A percentile compares a stretch with the other conserved stretches of the same genome.
These are phyloP conservation scores for Thereva unica DNA, from an alignment of 2,888 invertebrate genomes.

Conservation along the genomic window DNA sequence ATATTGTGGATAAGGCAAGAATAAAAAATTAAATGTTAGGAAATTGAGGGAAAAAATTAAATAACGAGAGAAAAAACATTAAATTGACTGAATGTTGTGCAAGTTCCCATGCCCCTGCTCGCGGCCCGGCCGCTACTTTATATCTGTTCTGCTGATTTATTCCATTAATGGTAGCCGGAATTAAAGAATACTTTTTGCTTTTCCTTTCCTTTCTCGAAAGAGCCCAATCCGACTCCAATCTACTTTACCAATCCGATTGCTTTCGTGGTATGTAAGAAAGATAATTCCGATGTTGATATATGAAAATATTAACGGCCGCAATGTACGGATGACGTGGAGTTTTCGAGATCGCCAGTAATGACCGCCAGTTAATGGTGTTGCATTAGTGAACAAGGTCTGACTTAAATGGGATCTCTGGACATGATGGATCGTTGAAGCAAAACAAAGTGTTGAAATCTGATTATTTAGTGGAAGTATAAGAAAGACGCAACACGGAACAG, in stretches of 20 bases:
- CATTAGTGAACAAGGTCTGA: too few species aligned
- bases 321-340: slow-evolving; percentile 3
- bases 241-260: neutral
- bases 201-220: slow-evolving; percentile 9
- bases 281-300: slow-evolving; percentile 28
- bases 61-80: slow-evolving; percentile 8
- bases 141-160: slow-evolving; percentile 33
- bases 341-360: too few species aligned
- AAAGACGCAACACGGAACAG: too few species aligned
- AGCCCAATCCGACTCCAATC: neutral
- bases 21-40: slow-evolving; percentile 32
- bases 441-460: too few species aligned
- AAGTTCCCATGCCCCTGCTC: neutral
- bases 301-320: slow-evolving; percentile 15
- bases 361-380: too few species aligned
- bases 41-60: neutral
- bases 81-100: slow-evolving; percentile 22
- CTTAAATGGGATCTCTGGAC: too few species aligned
- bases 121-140: neutral
- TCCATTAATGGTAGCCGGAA: slow-evolving; percentile 33
- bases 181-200: slow-evolving; percentile 9
- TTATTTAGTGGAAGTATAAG: too few species aligned
- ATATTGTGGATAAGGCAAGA: slow-evolving; percentile 27
- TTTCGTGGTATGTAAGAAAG: slow-evolving; percentile 26
- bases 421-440: too few species aligned